These are phyloP conservation scores for Sinhomidia bicolor DNA, from an alignment of 2,888 invertebrate genomes.

Conservation along the genomic window DNA sequence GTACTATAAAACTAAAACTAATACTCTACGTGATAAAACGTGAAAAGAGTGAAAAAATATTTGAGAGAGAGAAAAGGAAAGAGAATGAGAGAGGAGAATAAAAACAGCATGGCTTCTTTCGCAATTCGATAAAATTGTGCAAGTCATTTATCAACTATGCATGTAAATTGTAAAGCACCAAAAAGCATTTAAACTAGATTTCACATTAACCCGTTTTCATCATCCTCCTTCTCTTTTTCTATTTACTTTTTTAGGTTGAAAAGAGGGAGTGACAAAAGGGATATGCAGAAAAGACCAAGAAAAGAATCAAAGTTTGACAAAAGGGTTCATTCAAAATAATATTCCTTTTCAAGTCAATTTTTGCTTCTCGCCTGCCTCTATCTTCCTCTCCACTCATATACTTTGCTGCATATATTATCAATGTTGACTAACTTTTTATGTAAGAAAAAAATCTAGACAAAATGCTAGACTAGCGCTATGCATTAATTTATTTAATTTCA, in stretches of 20 bases:
- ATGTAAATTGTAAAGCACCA: slow-evolving; percentile 56
- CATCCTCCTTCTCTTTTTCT: slow-evolving; percentile 16
- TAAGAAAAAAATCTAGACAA: not conserved
- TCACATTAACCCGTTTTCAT: slow-evolving; percentile 63
- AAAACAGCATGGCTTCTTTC: slow-evolving; percentile 66
- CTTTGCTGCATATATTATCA: not conserved
- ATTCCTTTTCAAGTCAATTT: slow-evolving; percentile 12
- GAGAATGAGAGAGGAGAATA: slow-evolving; percentile 47
- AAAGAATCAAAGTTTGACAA: slow-evolving; percentile 18
- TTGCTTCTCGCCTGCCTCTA: not conserved
- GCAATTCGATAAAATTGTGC: slow-evolving; percentile 67
- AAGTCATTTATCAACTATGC: slow-evolving; percentile 63
- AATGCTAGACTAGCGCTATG: not conserved
- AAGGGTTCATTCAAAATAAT: slow-evolving; percentile 30
- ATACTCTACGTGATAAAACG: slow-evolving; percentile 68
- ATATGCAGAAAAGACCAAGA: not conserved
- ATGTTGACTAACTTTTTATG: slow-evolving; percentile 34
- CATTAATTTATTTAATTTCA: not conserved
- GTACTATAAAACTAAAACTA: slow-evolving; percentile 35
- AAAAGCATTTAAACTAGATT: slow-evolving; percentile 62
- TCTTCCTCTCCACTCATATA: too few relatives aligned
- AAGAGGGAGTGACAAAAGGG: not conserved
- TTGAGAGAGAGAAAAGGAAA: slow-evolving; percentile 3
- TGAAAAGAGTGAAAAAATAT: slow-evolving; percentile 54
- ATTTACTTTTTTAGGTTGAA: slow-evolving; percentile 11